phyloP scores from a whole-genome alignment of 2,888 invertebrate species.

The Drosophila nr. perissopoda region DNA sequence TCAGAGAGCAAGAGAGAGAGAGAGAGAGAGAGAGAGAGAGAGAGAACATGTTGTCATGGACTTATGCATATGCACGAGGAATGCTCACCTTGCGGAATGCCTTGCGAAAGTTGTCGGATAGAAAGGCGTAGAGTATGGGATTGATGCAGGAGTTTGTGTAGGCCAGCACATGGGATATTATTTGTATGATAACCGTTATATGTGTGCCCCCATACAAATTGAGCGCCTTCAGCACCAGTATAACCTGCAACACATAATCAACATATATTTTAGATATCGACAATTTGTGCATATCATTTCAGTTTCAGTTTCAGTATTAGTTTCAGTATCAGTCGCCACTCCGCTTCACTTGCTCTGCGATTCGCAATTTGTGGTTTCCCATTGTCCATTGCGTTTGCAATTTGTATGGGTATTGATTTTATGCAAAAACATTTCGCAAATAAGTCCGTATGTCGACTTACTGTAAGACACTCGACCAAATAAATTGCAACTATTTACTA shows the following conservation, averaged over 20 bases:
- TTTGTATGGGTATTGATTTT: constrained; percentile 54
- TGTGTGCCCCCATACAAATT: constrained; percentile 89
- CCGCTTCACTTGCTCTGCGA: constrained; percentile 9
- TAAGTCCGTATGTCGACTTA: constrained; percentile 15
- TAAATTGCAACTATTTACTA: constrained; percentile 46
- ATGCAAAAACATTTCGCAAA: constrained; percentile 47
- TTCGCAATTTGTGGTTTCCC: constrained; percentile 25
- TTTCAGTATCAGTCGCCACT: neutral
- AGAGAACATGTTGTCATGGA: neutral
- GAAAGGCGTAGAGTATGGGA: constrained; percentile 96
- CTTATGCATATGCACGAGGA: neutral
- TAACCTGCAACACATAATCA: constrained; percentile 87
- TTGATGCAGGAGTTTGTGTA: constrained; percentile 98
- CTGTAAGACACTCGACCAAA: constrained; percentile 45
- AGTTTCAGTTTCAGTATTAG: neutral
- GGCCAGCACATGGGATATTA: constrained; percentile 92
- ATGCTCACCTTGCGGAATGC: constrained; percentile 89
- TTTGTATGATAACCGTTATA: constrained; percentile 90
- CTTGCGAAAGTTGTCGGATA: constrained; percentile 96
- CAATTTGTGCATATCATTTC: constrained; percentile 4
- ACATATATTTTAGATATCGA: constrained; percentile 1
- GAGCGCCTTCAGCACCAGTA: constrained; percentile 91
- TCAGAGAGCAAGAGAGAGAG: neutral
- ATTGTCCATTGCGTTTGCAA: constrained; percentile 57
- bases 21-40: neutral